Evolutionary conservation across 1,140 invertebrate genomes (phyloP), one percentile per base, ranked within the genome.

Genomic region (Drosophila punjabiensis): DNA sequence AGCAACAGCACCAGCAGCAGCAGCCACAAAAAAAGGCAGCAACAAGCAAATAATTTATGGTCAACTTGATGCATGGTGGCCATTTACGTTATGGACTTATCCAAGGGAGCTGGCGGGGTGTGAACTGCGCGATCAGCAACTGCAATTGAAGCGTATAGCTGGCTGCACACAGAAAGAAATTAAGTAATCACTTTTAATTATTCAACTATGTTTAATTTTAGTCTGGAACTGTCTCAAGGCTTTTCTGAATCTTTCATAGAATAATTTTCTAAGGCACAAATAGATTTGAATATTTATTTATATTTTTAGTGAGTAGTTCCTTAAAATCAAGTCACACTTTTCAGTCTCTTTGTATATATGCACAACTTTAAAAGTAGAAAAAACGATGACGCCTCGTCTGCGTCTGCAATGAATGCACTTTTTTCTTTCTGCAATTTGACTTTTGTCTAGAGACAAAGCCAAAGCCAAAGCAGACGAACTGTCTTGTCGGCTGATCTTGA

Each of bases 1-100:
- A 48, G 5, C 78, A 56, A 18, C 53, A 69, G 39, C 78, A 70
- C 33, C 45, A 43, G 16, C 48, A 20, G 24, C 52, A 50, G 41
- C 71, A 64, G 48, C 39, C 32, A 47, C 56, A 60, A 79, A 55
- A 63, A 79, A 74, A 55, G 32, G 55, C 63, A 79, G 70, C 82
- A 86, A 88, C 84, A 76, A 88, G 82, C 81, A 83, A 89, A 89
- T 82, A 90, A 89, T 89, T 89, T 89, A 89, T 90, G 86, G 76
- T 70, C 85, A 89, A 90, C 67, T 81, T 81, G 70, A 81, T 89
- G 86, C 82, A 90, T 89, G 86, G 86, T 85, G 85, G 85, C 86
- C 80, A 77, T 60, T 68, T 86, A 86, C 78, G 74, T 86, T 86
- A 86, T 89, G 78, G 81, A 73, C 73, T 63, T 81, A 43, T 68